Evolutionary conservation across 2,113 vertebrate species (phyloP), one percentile per base, ranked within the genome.

Genomic region (Eubucco bourcierii): DNA sequence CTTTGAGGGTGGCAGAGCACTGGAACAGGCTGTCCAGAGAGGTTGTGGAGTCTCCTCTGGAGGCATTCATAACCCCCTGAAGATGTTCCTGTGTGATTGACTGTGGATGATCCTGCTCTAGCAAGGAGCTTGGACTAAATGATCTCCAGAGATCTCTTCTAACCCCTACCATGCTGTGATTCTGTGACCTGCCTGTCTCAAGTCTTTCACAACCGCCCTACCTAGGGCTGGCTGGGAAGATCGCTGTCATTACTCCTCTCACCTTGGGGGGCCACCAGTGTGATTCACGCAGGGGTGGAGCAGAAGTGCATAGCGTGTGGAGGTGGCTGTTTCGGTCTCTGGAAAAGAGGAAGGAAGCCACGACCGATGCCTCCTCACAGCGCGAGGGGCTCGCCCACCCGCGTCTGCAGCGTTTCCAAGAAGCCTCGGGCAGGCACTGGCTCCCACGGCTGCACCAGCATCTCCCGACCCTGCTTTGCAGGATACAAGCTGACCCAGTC

Each of bases 331-430:
- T 96, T 92, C 94, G 91, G 60, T 93, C 73, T 90, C 82, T 94
- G 95, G 91, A 94, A 94, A 96, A 90, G 77, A 96, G 96, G 96
- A 97, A 97, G 95, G 97, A 97, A 97, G 64, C 70, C 44, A 92
- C 27, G 5, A 66, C 12, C 1, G 27, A 72, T 87, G 68, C 58
- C 88, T 88, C 79, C 0, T 2, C 67, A 24, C 1, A 3, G 33
- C 1, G 50, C 12, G 89, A 83, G 79, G 65, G 34, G 68, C 56
- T 90, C 5, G 0, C 65, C 80, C 1, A 0, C 75, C 34, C 0
- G 3, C 4, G 0, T 34, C 46, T 8, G n/a, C 77, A 52, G 61
- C 4, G 0, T 87, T 96, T 95, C 91, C 79, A 88, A 94, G 95
- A 95, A 96, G 53, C 39, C 72, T 61, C 21, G 4, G 8, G 25